A percentile compares a stretch with the other conserved stretches of the same genome.
phyloP scores from a whole-genome alignment of 1,140 invertebrate genomes.

The Steinernema khuongi region DNA sequence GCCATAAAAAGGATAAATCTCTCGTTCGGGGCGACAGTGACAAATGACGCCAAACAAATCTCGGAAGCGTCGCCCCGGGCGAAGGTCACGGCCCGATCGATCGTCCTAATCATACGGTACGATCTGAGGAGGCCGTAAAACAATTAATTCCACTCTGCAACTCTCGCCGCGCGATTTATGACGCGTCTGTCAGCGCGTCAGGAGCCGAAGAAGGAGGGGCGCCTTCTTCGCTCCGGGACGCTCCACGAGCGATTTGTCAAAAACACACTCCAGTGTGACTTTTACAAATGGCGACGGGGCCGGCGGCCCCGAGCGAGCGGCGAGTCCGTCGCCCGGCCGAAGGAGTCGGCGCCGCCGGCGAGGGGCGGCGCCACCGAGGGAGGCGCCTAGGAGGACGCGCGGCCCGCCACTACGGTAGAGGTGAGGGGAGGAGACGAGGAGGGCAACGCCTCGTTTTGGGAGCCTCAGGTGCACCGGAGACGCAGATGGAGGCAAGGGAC shows the following conservation, averaged over 20 bases:
- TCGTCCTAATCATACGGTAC: constrained; percentile 14
- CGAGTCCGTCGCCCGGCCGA: not conserved
- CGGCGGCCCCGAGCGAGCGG: not conserved
- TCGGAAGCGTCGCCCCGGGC: too few relatives aligned
- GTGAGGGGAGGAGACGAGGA: not conserved
- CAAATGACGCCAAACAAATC: too few relatives aligned
- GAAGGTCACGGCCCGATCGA: not conserved
- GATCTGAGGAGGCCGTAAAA: not conserved
- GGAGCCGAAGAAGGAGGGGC: not conserved
- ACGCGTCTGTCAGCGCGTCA: constrained; percentile 4
- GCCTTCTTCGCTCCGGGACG: not conserved
- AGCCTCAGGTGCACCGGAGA: too few relatives aligned
- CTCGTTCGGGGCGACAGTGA: too few relatives aligned
- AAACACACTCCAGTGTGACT: constrained; percentile 11
- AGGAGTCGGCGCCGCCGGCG: not conserved
- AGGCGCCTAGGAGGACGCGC: not conserved
- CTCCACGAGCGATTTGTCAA: not conserved
- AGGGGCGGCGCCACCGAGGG: not conserved
- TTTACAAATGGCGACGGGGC: constrained; percentile 7
- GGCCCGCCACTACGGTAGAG: not conserved
- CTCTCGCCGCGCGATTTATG: constrained; percentile 1
- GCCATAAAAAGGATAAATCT: too few relatives aligned
- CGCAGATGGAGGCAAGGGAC: too few relatives aligned
- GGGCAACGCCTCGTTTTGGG: too few relatives aligned
- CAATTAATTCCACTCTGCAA: not conserved